These are phyloP conservation scores for Rhamnusium bicolor DNA, from an alignment of 2,888 invertebrate species.

Conservation along the genomic window DNA sequence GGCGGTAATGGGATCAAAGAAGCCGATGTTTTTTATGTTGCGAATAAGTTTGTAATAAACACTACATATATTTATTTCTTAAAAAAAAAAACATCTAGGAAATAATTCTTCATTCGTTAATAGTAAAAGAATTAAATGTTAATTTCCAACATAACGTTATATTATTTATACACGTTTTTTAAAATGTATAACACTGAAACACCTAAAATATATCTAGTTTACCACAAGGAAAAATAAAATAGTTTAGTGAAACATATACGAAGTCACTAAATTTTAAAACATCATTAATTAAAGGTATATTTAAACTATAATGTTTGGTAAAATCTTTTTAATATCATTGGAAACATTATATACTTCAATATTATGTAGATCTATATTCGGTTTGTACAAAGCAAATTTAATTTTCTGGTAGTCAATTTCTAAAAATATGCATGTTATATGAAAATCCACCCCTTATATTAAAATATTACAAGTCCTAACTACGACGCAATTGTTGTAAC, in stretches of 20 bases:
- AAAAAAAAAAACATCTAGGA: too few relatives aligned
- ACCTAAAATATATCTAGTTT: not conserved
- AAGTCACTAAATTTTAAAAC: not conserved
- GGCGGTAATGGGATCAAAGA: too few relatives aligned
- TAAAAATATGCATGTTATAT: too few relatives aligned
- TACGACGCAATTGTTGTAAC: too few relatives aligned
- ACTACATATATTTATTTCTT: too few relatives aligned
- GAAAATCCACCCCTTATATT: too few relatives aligned
- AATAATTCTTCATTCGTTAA: too few relatives aligned
- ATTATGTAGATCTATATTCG: not conserved
- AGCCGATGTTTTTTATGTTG: too few relatives aligned
- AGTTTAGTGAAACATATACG: not conserved
- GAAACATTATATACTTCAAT: not conserved
- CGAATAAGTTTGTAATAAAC: too few relatives aligned
- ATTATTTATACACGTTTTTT: not conserved
- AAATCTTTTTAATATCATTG: not conserved
- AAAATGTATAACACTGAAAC: not conserved
- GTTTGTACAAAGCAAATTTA: not conserved
- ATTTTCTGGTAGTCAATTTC: not conserved
- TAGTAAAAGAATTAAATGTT: not conserved
- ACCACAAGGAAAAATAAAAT: not conserved
- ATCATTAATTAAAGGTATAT: not conserved
- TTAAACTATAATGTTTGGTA: not conserved
- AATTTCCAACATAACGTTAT: not conserved
- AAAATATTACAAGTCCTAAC: too few relatives aligned